phyloP scores from a whole-genome alignment of 2,113 vertebrate genomes.

The Dromas ardeola region DNA sequence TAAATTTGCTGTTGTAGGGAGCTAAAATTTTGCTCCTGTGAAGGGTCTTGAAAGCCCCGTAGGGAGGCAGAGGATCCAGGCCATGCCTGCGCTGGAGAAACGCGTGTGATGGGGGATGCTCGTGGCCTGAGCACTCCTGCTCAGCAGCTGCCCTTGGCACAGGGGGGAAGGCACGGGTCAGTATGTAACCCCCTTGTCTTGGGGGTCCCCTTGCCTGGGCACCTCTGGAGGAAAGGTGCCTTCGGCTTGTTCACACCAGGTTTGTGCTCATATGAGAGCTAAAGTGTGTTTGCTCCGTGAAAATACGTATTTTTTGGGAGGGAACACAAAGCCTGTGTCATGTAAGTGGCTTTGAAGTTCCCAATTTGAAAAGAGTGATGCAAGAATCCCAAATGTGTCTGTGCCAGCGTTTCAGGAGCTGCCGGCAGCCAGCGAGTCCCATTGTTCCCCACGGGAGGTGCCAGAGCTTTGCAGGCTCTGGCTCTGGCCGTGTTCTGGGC shows the following conservation, averaged over 20 bases:
- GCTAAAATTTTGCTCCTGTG: not conserved
- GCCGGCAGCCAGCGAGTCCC: not conserved
- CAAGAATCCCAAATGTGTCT: not conserved
- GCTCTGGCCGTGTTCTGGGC: not conserved
- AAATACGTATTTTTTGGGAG: not conserved
- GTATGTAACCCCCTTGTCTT: no score
- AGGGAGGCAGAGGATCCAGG: not conserved
- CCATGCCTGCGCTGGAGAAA: not conserved
- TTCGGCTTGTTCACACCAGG: not conserved
- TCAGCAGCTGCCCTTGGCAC: not conserved
- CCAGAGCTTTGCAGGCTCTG: not conserved
- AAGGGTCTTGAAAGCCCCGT: not conserved
- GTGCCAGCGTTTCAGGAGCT: not conserved
- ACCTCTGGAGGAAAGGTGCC: not conserved
- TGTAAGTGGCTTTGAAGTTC: not conserved
- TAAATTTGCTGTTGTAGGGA: not conserved
- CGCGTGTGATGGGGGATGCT: not conserved
- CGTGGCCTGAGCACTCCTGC: not conserved
- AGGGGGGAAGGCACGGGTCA: not conserved
- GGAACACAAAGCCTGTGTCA: not conserved
- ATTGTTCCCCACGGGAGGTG: not conserved
- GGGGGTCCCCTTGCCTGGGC: not conserved
- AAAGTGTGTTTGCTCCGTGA: not conserved
- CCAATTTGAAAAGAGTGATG: not conserved
- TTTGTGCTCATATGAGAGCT: not conserved